Evolutionary conservation across 2,888 invertebrate species (phyloP).

Genomic region (Meandrusa payeni): DNA sequence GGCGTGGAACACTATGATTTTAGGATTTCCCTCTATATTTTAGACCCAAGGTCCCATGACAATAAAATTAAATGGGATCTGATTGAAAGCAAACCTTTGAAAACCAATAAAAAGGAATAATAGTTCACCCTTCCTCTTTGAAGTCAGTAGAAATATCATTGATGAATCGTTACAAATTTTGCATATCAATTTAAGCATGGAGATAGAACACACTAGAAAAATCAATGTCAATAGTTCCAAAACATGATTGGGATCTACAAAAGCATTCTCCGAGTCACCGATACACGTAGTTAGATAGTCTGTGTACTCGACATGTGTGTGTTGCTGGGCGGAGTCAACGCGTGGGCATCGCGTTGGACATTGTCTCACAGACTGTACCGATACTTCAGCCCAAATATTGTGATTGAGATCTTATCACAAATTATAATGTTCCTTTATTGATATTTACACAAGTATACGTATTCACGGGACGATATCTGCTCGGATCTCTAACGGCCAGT

Average conservation of each 20-base stretch:
- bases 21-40: too few species aligned
- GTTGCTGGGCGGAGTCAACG: conserved; percentile 61
- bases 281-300: conserved; percentile 57
- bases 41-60: too few species aligned
- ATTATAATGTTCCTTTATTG: conserved; percentile 76
- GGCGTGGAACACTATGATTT: too few species aligned
- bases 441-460: conserved; percentile 64
- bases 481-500: conserved; percentile 34
- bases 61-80: too few species aligned
- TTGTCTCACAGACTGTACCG: conserved; percentile 56
- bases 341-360: conserved; percentile 74
- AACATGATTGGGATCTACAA: conserved; percentile 33
- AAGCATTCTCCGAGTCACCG: conserved; percentile 41
- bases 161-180: not conserved
- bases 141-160: too few species aligned
- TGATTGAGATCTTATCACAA: conserved; percentile 66
- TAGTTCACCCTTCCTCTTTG: too few species aligned
- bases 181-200: not conserved
- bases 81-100: too few species aligned
- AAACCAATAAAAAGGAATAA: too few species aligned
- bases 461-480: conserved; percentile 42
- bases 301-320: conserved; percentile 53
- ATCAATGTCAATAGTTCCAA: conserved; percentile 18
- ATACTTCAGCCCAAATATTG: conserved; percentile 66
- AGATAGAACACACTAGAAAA: conserved; percentile 5